Conservation (phyloP, 2,888 invertebrate species). For the Hymenopus coronatus region DNA sequence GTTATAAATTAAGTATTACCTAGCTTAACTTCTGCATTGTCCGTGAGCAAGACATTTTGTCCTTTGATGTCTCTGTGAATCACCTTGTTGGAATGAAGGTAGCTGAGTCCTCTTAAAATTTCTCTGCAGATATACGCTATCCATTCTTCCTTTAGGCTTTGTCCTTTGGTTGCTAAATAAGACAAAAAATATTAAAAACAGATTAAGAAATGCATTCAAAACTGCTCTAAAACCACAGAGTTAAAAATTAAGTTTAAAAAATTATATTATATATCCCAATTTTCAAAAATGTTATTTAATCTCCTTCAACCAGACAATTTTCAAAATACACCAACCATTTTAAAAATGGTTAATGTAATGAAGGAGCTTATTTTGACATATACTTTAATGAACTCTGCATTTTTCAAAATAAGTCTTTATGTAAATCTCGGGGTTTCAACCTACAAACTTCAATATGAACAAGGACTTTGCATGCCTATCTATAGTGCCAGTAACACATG, state of each 20-base stretch:
- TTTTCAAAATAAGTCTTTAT: too few species aligned
- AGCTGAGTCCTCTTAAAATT: slow-evolving; percentile 91
- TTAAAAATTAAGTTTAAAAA: not conserved
- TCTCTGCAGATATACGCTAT: slow-evolving; percentile 99
- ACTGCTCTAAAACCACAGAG: not conserved
- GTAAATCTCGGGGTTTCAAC: too few species aligned
- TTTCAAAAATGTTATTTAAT: too few species aligned
- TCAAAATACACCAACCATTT: too few species aligned
- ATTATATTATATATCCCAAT: too few species aligned
- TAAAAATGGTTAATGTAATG: too few species aligned
- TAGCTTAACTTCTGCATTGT: slow-evolving; percentile 99
- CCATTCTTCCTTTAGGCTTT: slow-evolving; percentile 98
- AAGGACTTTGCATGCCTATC: too few species aligned
- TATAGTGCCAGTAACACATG: too few species aligned
- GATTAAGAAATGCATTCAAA: not conserved
- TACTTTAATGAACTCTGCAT: too few species aligned
- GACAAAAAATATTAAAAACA: slow-evolving; percentile 6
- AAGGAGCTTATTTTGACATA: too few species aligned
- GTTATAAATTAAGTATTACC: slow-evolving; percentile 53
- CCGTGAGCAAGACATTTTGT: slow-evolving; percentile 98
- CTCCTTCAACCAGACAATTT: too few species aligned
- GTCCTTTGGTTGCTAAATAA: slow-evolving; percentile 81
- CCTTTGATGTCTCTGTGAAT: slow-evolving; percentile 99
- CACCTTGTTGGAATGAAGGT: slow-evolving; percentile 97
- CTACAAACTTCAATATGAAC: too few species aligned